Evolutionary conservation across 2,888 invertebrate species (phyloP), one percentile per base, ranked within the genome.

Genomic region (Autographa pulchrina): DNA sequence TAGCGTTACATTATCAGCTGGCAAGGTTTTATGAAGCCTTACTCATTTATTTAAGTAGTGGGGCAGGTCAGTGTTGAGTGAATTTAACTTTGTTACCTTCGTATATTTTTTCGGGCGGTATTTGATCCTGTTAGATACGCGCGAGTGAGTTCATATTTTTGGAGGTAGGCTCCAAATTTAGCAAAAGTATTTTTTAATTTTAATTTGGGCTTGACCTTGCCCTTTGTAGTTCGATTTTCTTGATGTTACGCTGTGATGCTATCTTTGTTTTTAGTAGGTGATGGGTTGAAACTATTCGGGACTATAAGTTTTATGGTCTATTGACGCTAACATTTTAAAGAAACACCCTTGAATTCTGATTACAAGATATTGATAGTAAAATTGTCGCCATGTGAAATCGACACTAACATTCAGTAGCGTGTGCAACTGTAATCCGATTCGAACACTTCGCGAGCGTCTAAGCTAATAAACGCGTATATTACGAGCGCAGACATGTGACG

Each of bases 11-110:
- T 72, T 68, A 72, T 66, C 70, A 79, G 58, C 67, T 43, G 68
- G 65, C 62, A 80, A 78, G 73, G 66, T 71, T 76, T 72, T 72
- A 72, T 71, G 79, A 82, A 81, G 70, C 82, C 82, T 70, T 81
- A 83, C 72, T 68, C 70, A 75, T 68, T 75, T 69, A 69, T 68
- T 61, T 69, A 77, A 71, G 60, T 62, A 74, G 79, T 82, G 65
- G 35, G 72, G 75, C 48, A 77, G 77, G 81, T 81, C 80, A 81
- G 77, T 77, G 72, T 70, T 63, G 68, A 52, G 69, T 72, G 31
- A 68, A 81, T 74, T 64, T 76, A 70, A 72, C 68, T 59, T 54
- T 62, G 38, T 18, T 66, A 62, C 61, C 38, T 66, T 76, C 35
- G 65, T 76, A 20, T 67, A 66, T 54, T 73, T 78, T 67, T 78